Evolutionary conservation across 2,888 invertebrate genomes (phyloP).

Genomic region (Ophion ellenae): DNA sequence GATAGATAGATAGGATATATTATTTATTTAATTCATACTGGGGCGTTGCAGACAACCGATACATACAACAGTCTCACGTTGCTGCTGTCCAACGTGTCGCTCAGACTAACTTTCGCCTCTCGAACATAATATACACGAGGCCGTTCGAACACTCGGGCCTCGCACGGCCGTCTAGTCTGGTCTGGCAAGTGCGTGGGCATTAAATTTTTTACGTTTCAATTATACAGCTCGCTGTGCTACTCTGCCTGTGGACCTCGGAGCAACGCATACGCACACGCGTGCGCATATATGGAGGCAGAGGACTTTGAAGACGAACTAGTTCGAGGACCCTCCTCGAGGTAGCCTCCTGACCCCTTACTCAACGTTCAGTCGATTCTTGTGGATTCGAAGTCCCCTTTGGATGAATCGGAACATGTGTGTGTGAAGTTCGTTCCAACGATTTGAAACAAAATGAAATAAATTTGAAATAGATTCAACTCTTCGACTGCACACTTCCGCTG

Average conservation of each 20-base stretch:
- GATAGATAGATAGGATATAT: conserved; percentile 63
- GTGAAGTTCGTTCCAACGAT: neutral
- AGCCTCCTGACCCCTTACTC: neutral
- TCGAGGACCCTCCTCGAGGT: neutral
- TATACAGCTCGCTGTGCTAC: conserved; percentile 54
- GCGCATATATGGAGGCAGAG: neutral
- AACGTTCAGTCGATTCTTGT: too few relatives aligned
- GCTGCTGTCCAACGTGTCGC: conserved; percentile 43
- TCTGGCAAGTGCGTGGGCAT: conserved; percentile 60
- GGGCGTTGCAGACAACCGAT: conserved; percentile 54
- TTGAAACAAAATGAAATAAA: neutral
- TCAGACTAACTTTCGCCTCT: conserved; percentile 62
- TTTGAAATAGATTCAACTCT: too few relatives aligned
- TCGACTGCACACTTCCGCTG: too few relatives aligned
- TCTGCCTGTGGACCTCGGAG: conserved; percentile 37
- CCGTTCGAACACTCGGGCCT: conserved; percentile 49
- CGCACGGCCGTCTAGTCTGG: conserved; percentile 59
- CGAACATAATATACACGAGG: conserved; percentile 51
- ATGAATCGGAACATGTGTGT: neutral
- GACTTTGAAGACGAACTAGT: neutral
- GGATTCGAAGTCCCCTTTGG: neutral
- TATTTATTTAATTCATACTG: conserved; percentile 63
- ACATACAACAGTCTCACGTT: conserved; percentile 17
- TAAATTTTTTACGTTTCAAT: conserved; percentile 65
- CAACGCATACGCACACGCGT: conserved; percentile 11